Base-by-base conservation (phyloP, 2,888 invertebrate genomes). In the Dexiosoma caninum region DNA sequence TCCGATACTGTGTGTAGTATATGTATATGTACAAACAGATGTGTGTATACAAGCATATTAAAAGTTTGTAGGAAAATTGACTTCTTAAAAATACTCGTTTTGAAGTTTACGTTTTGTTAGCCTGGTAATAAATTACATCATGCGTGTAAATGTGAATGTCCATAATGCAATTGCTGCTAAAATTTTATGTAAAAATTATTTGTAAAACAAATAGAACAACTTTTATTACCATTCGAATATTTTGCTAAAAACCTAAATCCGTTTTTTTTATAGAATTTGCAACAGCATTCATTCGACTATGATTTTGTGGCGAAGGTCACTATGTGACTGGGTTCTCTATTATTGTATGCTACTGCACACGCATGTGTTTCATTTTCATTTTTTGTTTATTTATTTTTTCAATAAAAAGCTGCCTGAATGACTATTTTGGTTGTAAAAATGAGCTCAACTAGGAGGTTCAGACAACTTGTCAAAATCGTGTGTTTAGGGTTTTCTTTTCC, bases 301-400 rank as follows among this genome's bases (percentile, higher is more conserved):
- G 53, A 62, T 74, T 78, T 72, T 77, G 69, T 77, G 83, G 83
- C 83, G 83, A 84, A 84, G 84, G 84, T 84, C 82, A 84, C 82
- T 84, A 83, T 84, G 84, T 84, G 83, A 84, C 83, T 83, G 59
- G 83, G 84, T 82, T 53, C 42, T 70, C 44, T 69, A 46, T 62
- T 74, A 30, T 59, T 67, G 40, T 16, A 62, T 60, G 77, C 81
- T 81, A 81, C 77, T 81, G 69, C 72, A 81, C 62, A 81, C 81
- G 72, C 81, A 76, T 67, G 69, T 77, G 72, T 71, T 60, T n/a
- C n/a, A n/a, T n/a, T n/a, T n/a, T n/a, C n/a, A n/a, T n/a, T 30
- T 49, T 67, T 46, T 44, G 1, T 10, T 30, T 32, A 49, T 46
- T 71, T 42, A 21, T 27, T 23, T 53, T 62, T 44, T 21, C 23